phyloP scores from a whole-genome alignment of 2,113 vertebrate species.

The Dolichallabes microphthalmus region DNA sequence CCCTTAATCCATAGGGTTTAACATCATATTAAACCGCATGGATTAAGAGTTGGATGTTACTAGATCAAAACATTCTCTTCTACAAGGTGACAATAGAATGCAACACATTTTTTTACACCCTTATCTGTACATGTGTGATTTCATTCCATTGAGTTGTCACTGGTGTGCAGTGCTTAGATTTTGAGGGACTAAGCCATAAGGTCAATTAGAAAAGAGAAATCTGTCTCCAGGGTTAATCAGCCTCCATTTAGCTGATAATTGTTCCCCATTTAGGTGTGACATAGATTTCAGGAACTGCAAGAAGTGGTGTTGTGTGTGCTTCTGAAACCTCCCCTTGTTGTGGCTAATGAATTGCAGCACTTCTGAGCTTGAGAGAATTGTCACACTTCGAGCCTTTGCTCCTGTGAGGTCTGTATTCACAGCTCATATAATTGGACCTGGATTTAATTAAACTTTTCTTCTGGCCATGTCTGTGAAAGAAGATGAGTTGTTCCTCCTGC shows the following conservation, averaged over 20 bases:
- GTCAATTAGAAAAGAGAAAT: not conserved
- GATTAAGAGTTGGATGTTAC: no score
- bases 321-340: slow-evolving; percentile 59
- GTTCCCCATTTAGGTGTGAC: slow-evolving; percentile 46
- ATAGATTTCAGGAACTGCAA: slow-evolving; percentile 54
- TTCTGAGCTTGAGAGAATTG: not conserved
- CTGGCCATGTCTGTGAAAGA: slow-evolving; percentile 53
- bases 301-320: slow-evolving; percentile 43
- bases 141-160: not conserved
- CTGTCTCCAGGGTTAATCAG: not conserved
- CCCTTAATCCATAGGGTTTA: no score
- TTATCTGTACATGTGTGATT: not conserved
- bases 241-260: slow-evolving; percentile 9
- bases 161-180: not conserved
- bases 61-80: no score
- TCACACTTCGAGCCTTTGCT: slow-evolving; percentile 49
- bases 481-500: not conserved
- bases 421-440: slow-evolving; percentile 65
- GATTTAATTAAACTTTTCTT: slow-evolving; percentile 66
- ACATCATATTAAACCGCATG: no score
- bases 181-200: not conserved
- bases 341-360: slow-evolving; percentile 58
- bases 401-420: slow-evolving; percentile 56
- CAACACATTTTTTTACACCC: no score
- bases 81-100: no score